phyloP scores from a whole-genome alignment of 2,113 vertebrate species.

The Myotis davidii region DNA sequence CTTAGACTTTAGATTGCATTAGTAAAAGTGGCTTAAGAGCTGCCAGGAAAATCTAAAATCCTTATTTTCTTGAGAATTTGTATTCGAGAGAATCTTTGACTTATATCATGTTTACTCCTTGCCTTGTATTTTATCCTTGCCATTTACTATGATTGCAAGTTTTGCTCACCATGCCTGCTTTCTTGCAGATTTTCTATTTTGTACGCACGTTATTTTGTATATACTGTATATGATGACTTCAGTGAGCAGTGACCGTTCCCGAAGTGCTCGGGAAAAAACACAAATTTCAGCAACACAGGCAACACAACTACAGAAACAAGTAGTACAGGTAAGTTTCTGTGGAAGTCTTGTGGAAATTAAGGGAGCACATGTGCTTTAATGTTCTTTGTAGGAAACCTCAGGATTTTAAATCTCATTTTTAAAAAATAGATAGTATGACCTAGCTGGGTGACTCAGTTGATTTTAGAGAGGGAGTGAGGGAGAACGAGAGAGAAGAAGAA shows the following conservation, averaged over 20 bases:
- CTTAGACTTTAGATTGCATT: not conserved
- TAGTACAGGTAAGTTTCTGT: constrained; percentile 90
- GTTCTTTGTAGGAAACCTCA: not conserved
- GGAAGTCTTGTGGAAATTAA: not conserved
- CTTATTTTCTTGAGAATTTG: constrained; percentile 25
- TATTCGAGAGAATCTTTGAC: constrained; percentile 9
- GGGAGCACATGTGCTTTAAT: not conserved
- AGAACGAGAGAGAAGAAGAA: not conserved
- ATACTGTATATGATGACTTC: constrained; percentile 99
- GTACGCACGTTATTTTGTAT: constrained; percentile 99
- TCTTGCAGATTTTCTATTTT: constrained; percentile 98
- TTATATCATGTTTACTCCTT: not conserved
- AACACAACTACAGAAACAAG: constrained; percentile 95
- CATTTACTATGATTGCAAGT: constrained; percentile 16
- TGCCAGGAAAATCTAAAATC: not conserved
- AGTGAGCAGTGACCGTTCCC: constrained; percentile 93
- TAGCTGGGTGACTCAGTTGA: not conserved
- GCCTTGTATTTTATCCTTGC: not conserved
- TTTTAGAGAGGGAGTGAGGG: not conserved
- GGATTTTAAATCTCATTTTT: constrained; percentile 6
- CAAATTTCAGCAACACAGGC: constrained; percentile 90
- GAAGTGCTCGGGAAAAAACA: constrained; percentile 92
- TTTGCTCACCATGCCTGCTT: constrained; percentile 56
- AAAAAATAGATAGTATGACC: not conserved
- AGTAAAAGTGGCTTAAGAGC: not conserved